Percentiles rank a stretch among this genome's conserved stretches.
phyloP scores from a whole-genome alignment of 2,888 invertebrate species.

The Dicranocentrus wangi region DNA sequence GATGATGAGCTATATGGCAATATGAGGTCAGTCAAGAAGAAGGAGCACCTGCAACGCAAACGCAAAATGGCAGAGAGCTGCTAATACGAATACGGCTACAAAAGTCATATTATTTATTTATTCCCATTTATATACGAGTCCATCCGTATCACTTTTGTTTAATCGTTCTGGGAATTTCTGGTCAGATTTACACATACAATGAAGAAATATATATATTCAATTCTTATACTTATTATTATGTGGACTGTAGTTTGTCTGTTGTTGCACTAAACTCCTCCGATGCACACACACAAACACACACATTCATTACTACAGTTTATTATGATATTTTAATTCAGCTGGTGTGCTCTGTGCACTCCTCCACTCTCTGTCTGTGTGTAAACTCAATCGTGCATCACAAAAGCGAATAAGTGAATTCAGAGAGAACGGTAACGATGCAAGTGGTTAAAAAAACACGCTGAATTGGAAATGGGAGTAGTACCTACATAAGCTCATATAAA shows the following conservation, averaged over 20 bases:
- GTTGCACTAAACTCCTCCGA: no score
- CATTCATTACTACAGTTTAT: no score
- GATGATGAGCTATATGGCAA: no score
- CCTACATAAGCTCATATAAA: neutral
- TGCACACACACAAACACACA: neutral
- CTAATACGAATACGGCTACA: no score
- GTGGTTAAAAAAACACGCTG: neutral
- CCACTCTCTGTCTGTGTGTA: neutral
- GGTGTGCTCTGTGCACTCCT: neutral
- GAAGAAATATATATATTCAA: conserved; percentile 31
- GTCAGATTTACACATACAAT: conserved; percentile 46
- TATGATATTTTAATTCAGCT: no score
- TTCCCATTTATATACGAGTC: conserved; percentile 46
- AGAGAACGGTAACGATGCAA: neutral
- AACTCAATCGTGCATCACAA: conserved; percentile 32
- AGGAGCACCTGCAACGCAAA: conserved; percentile 17
- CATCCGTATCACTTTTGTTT: conserved; percentile 54
- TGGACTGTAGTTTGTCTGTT: no score
- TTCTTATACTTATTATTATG: neutral
- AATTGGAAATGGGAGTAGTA: neutral
- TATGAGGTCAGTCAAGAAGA: conserved; percentile 51
- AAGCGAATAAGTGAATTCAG: neutral
- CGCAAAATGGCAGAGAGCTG: no score
- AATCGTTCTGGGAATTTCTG: conserved; percentile 58
- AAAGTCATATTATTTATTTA: no score